Evolutionary conservation across 2,797 vertebrate genomes (phyloP).

Genomic region (Liparis tanakae): DNA sequence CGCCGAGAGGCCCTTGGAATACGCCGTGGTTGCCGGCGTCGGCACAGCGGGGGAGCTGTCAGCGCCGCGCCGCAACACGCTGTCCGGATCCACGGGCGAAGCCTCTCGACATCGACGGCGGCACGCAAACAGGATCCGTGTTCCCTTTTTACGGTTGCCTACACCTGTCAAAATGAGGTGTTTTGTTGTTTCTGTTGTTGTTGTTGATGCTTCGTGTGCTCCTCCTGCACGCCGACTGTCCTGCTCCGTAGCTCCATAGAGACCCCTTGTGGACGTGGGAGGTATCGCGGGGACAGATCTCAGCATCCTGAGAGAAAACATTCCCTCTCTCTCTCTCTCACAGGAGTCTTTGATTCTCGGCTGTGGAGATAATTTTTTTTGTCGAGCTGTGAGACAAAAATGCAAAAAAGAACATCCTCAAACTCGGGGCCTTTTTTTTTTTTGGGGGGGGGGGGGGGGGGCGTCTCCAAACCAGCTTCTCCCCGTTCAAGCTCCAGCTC

Average conservation of each 20-base stretch:
- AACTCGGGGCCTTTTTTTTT: constrained; percentile 29
- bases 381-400: constrained; percentile 31
- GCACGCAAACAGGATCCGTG: constrained; percentile 54
- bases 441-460: no score
- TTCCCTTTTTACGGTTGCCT: constrained; percentile 66
- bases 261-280: constrained; percentile 73
- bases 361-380: constrained; percentile 40
- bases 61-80: constrained; percentile 49
- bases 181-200: constrained; percentile 8
- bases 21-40: constrained; percentile 48
- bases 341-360: constrained; percentile 28
- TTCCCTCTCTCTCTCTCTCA: constrained; percentile 25
- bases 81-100: constrained; percentile 60
- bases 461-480: constrained; percentile 52
- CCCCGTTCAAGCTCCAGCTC: constrained; percentile 39
- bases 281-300: constrained; percentile 19
- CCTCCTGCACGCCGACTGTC: constrained; percentile 13
- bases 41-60: constrained; percentile 58
- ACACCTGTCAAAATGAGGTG: constrained; percentile 64
- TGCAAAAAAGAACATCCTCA: constrained; percentile 43
- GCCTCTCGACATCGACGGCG: constrained; percentile 69
- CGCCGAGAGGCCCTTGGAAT: constrained; percentile 20
- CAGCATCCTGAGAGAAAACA: constrained; percentile 23
- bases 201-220: constrained; percentile 46
- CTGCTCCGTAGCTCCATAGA: constrained; percentile 68